These are phyloP conservation scores for Hippoglossus stenolepis DNA, from an alignment of 2,113 vertebrate species.

Conservation along the genomic window DNA sequence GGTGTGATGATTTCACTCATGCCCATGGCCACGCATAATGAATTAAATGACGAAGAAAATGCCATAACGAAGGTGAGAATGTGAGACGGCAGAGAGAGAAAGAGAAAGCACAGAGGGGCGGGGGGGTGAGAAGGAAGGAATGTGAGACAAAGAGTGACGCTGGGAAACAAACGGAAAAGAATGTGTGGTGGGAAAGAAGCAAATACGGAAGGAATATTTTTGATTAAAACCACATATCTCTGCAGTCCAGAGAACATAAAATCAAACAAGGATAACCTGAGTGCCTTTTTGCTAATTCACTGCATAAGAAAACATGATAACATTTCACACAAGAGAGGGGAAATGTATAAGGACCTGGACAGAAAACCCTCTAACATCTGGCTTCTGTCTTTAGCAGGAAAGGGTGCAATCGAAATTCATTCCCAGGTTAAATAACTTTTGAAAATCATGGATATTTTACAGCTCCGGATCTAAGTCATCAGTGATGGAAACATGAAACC, in stretches of 20 bases:
- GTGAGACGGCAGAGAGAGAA: not conserved
- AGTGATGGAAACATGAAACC: not conserved
- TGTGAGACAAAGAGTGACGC: conserved; percentile 6
- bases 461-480: not conserved
- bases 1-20: not conserved
- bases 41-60: not conserved
- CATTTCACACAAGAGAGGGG: not conserved
- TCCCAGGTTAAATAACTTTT: not conserved
- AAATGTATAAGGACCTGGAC: not conserved
- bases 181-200: not conserved
- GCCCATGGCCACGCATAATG: too few relatives aligned
- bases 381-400: not conserved
- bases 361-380: not conserved
- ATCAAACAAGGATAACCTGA: not conserved
- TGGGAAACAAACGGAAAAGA: conserved; percentile 1
- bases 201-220: not conserved
- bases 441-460: not conserved
- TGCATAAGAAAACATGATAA: not conserved
- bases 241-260: not conserved
- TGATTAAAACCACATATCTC: not conserved
- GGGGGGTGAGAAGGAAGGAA: conserved; percentile 10
- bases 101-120: not conserved
- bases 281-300: not conserved
- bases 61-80: not conserved
- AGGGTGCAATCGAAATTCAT: not conserved